Evolutionary conservation across 2,888 invertebrate genomes (phyloP).

Genomic region (Artemia sinica): DNA sequence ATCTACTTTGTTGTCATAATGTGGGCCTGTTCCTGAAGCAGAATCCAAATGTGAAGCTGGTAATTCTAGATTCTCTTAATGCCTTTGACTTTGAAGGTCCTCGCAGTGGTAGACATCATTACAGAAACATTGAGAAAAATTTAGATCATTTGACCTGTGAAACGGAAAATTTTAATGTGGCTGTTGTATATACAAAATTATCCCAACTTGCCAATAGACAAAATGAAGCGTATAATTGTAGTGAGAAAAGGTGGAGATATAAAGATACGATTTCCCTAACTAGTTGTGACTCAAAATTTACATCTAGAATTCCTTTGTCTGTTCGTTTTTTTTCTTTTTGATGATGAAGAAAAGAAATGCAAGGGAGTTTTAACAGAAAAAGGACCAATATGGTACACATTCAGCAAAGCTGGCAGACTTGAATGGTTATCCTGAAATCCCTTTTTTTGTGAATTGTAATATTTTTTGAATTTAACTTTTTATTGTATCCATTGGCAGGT

Average conservation of each 20-base stretch:
- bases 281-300: background rate
- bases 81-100: background rate
- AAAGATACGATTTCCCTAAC: background rate
- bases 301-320: background rate
- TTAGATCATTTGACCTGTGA: background rate
- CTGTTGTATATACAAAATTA: background rate
- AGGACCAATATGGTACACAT: background rate
- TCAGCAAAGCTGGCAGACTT: background rate
- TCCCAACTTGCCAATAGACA: background rate
- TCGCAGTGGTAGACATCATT: background rate
- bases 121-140: constrained; percentile 3
- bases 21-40: background rate
- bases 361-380: background rate
- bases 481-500: too few species aligned
- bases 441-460: background rate
- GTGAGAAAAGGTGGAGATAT: background rate
- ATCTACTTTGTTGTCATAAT: background rate
- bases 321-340: background rate
- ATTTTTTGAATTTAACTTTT: background rate
- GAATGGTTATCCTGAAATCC: background rate
- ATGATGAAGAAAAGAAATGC: background rate
- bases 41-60: background rate
- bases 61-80: background rate
- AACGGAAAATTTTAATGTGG: background rate
- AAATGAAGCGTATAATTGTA: background rate